Base-by-base conservation (phyloP, 2,113 vertebrate genomes). In the Ptilonorhynchus violaceus region DNA sequence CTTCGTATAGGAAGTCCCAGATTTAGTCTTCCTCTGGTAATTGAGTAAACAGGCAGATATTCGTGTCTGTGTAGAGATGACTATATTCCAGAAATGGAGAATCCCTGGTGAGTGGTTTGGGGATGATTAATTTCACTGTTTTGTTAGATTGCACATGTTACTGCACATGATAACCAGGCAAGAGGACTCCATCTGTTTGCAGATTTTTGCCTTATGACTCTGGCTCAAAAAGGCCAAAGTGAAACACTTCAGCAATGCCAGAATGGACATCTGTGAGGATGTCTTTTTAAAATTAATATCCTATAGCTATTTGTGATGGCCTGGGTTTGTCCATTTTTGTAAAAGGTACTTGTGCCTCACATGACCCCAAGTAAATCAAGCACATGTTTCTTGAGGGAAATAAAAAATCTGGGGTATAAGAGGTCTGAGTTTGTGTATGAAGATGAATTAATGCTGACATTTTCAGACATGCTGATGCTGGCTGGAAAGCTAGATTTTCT, bases 181-280 rank as follows among this genome's bases (percentile, higher is more conserved):
- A 37, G 31, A 94, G 52, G 56, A 60, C 37, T 92, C 52, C 85
- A 88, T 79, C 75, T 88, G 47, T 82, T 90, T 87, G 33, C 53
- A 55, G 78, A 96, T 97, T 89, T 90, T 80, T 82, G 93, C 63
- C 70, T 92, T 69, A 58, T 93, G 92, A 95, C 62, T 84, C 56
- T 92, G 80, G 37, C 77, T 96, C 49, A 76, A 75, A 80, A 76
- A 62, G 88, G 78, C 88, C 11, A 11, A 89, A 94, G 64, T 80
- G 70, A 66, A 95, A 74, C 50, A 30, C 60, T 69, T 63, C 33
- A 91, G 23, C 50, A 33, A 58, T 80, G 94, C 97, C 96, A 97
- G 92, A 95, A 95, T 60, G 76, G 90, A 96, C 96, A 96, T 93
- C 96, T 97, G 97, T 42, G 68, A 75, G 75, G 79, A 95, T 78